Evolutionary conservation across 2,797 vertebrate species (phyloP).

Genomic region (Danio choprae): DNA sequence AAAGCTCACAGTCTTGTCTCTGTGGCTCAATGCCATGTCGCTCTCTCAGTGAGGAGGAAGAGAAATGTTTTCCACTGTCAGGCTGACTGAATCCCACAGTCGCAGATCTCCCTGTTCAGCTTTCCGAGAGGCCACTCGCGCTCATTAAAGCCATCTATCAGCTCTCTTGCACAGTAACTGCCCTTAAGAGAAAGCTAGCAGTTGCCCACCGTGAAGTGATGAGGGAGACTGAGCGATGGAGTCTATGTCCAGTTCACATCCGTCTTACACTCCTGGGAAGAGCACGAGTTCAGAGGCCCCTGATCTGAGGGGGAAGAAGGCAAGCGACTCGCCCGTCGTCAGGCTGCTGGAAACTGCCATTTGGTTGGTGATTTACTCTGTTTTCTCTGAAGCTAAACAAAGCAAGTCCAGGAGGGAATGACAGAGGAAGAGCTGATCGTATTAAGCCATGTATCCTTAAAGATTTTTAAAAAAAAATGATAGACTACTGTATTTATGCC

Average conservation of each 20-base stretch:
- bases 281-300: constrained; percentile 7
- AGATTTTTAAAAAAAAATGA: background rate
- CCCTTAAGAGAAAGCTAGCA: constrained; percentile 46
- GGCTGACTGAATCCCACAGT: constrained; percentile 33
- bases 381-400: constrained; percentile 62
- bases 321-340: background rate
- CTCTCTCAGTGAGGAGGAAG: background rate
- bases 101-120: constrained; percentile 27
- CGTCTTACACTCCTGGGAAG: constrained; percentile 33
- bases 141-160: constrained; percentile 55
- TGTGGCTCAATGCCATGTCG: constrained; percentile 11
- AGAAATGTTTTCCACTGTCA: constrained; percentile 44
- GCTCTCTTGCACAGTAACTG: constrained; percentile 30
- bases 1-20: constrained; percentile 31
- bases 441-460: background rate
- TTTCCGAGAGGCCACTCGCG: constrained; percentile 31
- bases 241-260: constrained; percentile 42
- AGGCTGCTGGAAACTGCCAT: constrained; percentile 60
- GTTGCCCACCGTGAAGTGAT: constrained; percentile 36
- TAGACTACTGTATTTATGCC: background rate
- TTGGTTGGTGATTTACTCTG: constrained; percentile 66
- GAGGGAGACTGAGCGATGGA: constrained; percentile 35
- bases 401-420: constrained; percentile 54
- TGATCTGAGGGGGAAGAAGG: constrained; percentile 3
- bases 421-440: constrained; percentile 36